Conservation (phyloP, 64 coral and sea anemone species). For the Orbicella faveolata region DNA sequence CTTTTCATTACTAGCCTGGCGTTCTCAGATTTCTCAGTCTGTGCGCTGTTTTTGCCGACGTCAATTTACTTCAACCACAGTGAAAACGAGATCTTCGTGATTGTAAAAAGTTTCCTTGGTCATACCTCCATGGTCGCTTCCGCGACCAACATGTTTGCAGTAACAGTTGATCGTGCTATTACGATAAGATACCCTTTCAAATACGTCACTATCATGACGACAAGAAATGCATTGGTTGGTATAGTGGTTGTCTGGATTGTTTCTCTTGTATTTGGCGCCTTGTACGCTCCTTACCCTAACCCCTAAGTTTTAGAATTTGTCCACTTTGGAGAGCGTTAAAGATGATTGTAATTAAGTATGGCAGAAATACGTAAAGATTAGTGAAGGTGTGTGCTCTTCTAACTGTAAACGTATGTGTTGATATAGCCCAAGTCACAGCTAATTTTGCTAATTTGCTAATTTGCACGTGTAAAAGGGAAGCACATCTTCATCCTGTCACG, state of each 20-base stretch:
- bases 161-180: not conserved
- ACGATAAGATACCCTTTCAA: conserved; percentile 6
- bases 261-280: not conserved
- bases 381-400: too few species aligned
- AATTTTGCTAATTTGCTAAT: too few species aligned
- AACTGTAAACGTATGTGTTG: too few species aligned
- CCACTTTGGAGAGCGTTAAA: too few species aligned
- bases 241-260: not conserved
- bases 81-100: not conserved
- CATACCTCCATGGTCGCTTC: not conserved
- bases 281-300: not conserved
- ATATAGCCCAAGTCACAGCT: too few species aligned
- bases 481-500: too few species aligned
- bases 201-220: not conserved
- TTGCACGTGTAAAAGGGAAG: too few species aligned
- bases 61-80: not conserved
- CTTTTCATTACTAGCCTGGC: conserved; percentile 9
- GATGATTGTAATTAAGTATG: too few species aligned
- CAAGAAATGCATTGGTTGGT: too few species aligned
- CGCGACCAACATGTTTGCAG: conserved; percentile 9
- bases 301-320: too few species aligned
- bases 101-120: not conserved
- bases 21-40: not conserved
- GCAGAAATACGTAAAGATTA: too few species aligned
- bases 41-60: not conserved